A percentile compares a stretch with the other conserved stretches of the same genome.
Conservation (phyloP, 2,888 invertebrate genomes). For the Rotaria socialis region DNA sequence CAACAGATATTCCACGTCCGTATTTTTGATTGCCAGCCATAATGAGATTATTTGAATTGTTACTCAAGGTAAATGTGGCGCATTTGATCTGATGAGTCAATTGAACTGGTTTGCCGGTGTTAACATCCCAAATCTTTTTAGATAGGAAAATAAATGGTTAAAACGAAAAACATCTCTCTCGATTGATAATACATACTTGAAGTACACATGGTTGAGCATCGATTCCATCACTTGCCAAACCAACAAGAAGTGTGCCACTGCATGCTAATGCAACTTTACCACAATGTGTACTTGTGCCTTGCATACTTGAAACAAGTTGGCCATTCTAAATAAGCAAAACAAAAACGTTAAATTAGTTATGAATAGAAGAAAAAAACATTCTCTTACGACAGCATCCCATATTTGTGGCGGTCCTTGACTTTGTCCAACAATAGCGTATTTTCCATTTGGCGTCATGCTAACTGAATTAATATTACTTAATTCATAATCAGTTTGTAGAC, state of each 20-base stretch:
- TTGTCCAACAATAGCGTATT: slow-evolving; percentile 46
- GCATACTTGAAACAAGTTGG: slow-evolving; percentile 40
- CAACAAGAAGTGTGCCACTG: slow-evolving; percentile 45
- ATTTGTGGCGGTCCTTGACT: slow-evolving; percentile 46
- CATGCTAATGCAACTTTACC: slow-evolving; percentile 43
- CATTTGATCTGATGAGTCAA: slow-evolving; percentile 47
- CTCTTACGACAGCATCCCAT: slow-evolving; percentile 43
- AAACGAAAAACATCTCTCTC: not conserved
- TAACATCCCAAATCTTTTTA: slow-evolving; percentile 44
- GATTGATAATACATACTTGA: slow-evolving; percentile 30
- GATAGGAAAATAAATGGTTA: not conserved
- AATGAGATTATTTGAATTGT: slow-evolving; percentile 43
- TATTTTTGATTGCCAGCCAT: slow-evolving; percentile 47
- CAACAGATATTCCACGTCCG: slow-evolving; percentile 46
- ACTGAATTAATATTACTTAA: slow-evolving; percentile 44
- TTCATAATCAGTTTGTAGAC: slow-evolving; percentile 40
- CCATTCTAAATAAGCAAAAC: slow-evolving; percentile 27
- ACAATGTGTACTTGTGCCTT: slow-evolving; percentile 38
- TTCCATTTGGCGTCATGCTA: slow-evolving; percentile 46
- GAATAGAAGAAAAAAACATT: not conserved
- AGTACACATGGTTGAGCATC: slow-evolving; percentile 35
- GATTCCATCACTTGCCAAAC: slow-evolving; percentile 42
- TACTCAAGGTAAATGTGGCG: slow-evolving; percentile 42
- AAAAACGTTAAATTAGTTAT: too few species aligned
- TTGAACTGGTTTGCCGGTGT: slow-evolving; percentile 44